Percentiles rank a stretch among this genome's conserved stretches.
Evolutionary conservation across 2,113 vertebrate species (phyloP).

Genomic region (Oreocharis arfaki): DNA sequence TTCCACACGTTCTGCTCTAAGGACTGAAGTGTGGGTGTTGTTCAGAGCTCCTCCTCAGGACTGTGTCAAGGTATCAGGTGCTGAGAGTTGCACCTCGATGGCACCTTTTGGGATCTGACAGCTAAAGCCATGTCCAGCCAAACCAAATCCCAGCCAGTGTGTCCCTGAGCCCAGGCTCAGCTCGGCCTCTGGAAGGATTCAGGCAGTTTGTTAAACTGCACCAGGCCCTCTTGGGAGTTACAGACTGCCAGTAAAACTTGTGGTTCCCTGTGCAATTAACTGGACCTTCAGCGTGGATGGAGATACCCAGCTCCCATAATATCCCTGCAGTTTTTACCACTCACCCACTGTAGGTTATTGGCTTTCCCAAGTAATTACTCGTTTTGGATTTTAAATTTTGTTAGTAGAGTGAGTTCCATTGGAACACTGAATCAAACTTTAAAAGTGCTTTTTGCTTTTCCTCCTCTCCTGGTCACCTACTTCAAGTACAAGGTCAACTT

Average conservation of each 20-base stretch:
- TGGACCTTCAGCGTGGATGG: background rate
- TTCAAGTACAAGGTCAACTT: conserved; percentile 13
- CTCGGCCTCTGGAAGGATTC: background rate
- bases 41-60: background rate
- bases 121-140: background rate
- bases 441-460: background rate
- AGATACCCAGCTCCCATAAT: background rate
- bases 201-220: background rate
- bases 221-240: background rate
- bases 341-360: background rate
- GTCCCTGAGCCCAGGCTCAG: background rate
- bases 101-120: background rate
- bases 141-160: background rate
- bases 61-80: background rate
- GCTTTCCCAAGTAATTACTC: background rate
- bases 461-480: background rate
- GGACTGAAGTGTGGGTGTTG: background rate
- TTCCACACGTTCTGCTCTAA: background rate
- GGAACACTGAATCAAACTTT: background rate
- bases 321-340: background rate
- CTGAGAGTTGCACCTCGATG: fast-evolving
- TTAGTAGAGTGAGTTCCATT: background rate
- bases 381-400: background rate
- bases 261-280: background rate
- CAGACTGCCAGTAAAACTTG: background rate